A percentile compares a stretch with the other conserved stretches of the same genome.
These are phyloP conservation scores for Passer domesticus DNA, from an alignment of 2,113 vertebrate species.

Conservation along the genomic window DNA sequence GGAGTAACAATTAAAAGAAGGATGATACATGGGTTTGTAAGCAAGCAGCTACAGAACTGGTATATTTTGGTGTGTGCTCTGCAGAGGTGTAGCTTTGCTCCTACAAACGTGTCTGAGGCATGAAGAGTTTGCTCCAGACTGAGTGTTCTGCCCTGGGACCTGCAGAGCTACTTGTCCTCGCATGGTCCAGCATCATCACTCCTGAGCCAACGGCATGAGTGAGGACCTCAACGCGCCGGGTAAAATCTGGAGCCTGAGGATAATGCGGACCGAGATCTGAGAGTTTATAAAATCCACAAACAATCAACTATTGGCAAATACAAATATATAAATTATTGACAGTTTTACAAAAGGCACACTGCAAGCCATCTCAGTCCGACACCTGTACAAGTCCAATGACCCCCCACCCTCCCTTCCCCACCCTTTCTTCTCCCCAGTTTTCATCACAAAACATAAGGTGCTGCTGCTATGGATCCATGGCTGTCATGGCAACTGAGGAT, in stretches of 20 bases:
- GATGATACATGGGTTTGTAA: not conserved
- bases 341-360: conserved; percentile 67
- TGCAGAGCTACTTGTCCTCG: not conserved
- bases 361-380: conserved; percentile 35
- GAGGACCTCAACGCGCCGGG: not conserved
- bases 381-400: not conserved
- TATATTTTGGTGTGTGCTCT: not conserved
- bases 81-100: not conserved
- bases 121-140: not conserved
- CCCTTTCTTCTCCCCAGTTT: not conserved
- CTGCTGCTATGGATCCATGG: conserved; percentile 21
- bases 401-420: not conserved
- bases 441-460: conserved; percentile 63
- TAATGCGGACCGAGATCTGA: rapidly evolving
- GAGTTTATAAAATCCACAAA: conserved; percentile 20
- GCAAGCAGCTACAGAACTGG: not conserved
- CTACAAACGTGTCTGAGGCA: not conserved
- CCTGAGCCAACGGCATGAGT: not conserved
- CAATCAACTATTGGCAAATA: conserved; percentile 53
- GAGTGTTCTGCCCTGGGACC: not conserved
- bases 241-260: not conserved
- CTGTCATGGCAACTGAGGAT: conserved; percentile 79
- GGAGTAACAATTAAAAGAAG: not conserved
- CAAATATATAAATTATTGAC: conserved; percentile 74
- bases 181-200: not conserved